Percentiles rank a stretch among this genome's conserved stretches.
These are phyloP conservation scores for Antheraea yamamai DNA, from an alignment of 2,888 invertebrate genomes.

Conservation along the genomic window DNA sequence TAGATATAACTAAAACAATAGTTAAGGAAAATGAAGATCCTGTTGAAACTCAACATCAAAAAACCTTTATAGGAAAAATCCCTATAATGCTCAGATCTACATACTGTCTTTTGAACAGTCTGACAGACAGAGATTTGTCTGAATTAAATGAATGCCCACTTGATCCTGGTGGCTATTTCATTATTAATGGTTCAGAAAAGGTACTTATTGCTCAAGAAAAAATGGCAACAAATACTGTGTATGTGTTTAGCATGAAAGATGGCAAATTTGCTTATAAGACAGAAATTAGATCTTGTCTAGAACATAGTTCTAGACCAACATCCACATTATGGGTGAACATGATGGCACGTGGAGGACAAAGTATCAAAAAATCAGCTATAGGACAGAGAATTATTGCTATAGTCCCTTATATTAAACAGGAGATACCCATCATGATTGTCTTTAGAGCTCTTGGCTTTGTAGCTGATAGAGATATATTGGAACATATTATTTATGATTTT, in stretches of 20 bases:
- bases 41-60: slow-evolving; percentile 90
- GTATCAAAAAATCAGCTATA: slow-evolving; percentile 99
- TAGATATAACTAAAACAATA: slow-evolving; percentile 98
- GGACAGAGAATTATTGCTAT: slow-evolving; percentile 99
- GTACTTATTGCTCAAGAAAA: slow-evolving; percentile 99
- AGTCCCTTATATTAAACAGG: slow-evolving; percentile 99
- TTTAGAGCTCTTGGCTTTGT: slow-evolving; percentile 99
- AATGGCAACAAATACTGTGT: slow-evolving; percentile 99
- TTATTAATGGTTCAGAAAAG: slow-evolving; percentile 99
- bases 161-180: slow-evolving; percentile 99
- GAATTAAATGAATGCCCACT: slow-evolving; percentile 99
- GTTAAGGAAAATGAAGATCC: slow-evolving; percentile 95
- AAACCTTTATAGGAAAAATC: slow-evolving; percentile 93
- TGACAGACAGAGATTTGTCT: slow-evolving; percentile 99
- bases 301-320: slow-evolving; percentile 93
- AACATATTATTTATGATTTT: slow-evolving; percentile 99
- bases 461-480: slow-evolving; percentile 98
- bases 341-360: slow-evolving; percentile 99
- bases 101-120: slow-evolving; percentile 95
- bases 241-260: slow-evolving; percentile 99
- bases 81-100: slow-evolving; percentile 99
- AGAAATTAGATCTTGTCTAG: slow-evolving; percentile 93
- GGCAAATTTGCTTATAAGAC: slow-evolving; percentile 99
- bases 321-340: slow-evolving; percentile 99
- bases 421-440: slow-evolving; percentile 99